These are phyloP conservation scores for Hippocampus barbouri DNA, from an alignment of 2,113 vertebrate species.

Conservation along the genomic window DNA sequence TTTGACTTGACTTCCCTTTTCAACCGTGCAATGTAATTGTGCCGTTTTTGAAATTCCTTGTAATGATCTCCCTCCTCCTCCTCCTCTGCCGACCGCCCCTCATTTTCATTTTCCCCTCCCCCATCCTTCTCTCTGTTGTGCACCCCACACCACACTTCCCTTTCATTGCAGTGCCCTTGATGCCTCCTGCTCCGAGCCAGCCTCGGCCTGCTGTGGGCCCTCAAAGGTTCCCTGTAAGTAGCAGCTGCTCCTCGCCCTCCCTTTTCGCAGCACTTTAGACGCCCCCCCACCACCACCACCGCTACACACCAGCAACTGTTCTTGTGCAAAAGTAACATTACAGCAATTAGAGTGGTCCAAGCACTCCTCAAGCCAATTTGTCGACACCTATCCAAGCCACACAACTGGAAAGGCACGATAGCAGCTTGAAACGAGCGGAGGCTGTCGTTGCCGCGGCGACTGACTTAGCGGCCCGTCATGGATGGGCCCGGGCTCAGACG, in stretches of 20 bases:
- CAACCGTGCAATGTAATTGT: conserved; percentile 16
- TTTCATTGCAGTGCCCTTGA: conserved; percentile 89
- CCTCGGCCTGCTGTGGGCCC: conserved; percentile 90
- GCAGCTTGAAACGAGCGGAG: conserved; percentile 70
- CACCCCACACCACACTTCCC: conserved; percentile 22
- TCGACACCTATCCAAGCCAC: conserved; percentile 80
- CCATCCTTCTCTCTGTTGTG: conserved; percentile 2
- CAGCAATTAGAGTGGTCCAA: conserved; percentile 74
- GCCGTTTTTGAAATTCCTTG: conserved; percentile 36
- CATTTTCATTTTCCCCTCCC: conserved; percentile 38
- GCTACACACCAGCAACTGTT: conserved; percentile 62
- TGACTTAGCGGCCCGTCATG: conserved; percentile 70
- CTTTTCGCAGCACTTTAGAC: conserved; percentile 52
- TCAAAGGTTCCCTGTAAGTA: conserved; percentile 98
- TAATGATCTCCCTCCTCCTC: conserved; percentile 45
- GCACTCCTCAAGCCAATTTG: conserved; percentile 76
- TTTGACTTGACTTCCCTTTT: background rate
- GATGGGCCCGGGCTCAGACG: conserved; percentile 56
- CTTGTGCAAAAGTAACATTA: conserved; percentile 75
- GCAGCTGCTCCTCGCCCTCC: conserved; percentile 74
- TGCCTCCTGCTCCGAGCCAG: conserved; percentile 91
- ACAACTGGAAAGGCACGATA: conserved; percentile 81
- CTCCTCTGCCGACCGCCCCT: conserved; percentile 41
- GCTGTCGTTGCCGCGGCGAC: conserved; percentile 63
- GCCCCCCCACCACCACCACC: conserved; percentile 14